These are phyloP conservation scores for Drosophila quadrilineata DNA, from an alignment of 1,140 invertebrate species.

Conservation along the genomic window DNA sequence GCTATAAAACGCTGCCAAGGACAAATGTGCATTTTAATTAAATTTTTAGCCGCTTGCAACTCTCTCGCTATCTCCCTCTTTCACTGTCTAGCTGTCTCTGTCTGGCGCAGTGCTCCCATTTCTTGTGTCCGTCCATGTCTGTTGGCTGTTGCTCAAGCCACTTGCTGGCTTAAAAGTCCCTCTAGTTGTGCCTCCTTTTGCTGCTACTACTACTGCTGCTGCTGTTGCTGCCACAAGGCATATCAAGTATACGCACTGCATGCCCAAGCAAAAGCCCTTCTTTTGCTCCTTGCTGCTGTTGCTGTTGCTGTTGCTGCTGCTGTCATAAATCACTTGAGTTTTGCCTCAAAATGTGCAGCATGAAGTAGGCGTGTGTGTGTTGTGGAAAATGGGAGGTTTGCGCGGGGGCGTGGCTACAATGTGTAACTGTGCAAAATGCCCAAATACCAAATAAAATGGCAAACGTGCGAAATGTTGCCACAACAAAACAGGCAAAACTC, in stretches of 20 bases:
- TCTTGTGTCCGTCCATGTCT: constrained; percentile 11
- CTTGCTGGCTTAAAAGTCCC: constrained; percentile 48
- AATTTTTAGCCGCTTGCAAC: constrained; percentile 53
- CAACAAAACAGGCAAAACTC: constrained; percentile 19
- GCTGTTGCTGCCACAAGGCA: no score
- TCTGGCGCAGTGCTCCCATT: constrained; percentile 9
- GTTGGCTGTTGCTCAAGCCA: constrained; percentile 30
- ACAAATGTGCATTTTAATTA: constrained; percentile 79
- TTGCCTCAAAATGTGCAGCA: constrained; percentile 42
- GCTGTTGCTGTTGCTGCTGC: no score
- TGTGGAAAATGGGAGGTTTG: not conserved
- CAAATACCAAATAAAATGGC: constrained; percentile 61
- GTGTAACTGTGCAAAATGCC: constrained; percentile 70
- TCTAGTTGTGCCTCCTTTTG: constrained; percentile 28
- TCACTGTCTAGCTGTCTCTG: constrained; percentile 1
- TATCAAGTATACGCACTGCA: constrained; percentile 61
- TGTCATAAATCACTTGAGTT: constrained; percentile 74
- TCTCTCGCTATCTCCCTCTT: not conserved
- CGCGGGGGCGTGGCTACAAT: constrained; percentile 39
- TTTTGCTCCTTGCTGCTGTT: no score
- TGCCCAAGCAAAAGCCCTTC: not conserved
- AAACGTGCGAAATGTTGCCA: constrained; percentile 58
- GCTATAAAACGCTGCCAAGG: constrained; percentile 76
- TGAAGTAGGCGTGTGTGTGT: not conserved
- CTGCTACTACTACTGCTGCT: no score